A percentile compares a stretch with the other conserved stretches of the same genome.
These are phyloP conservation scores for Beris morrisii DNA, from an alignment of 2,888 invertebrate species.

Conservation along the genomic window DNA sequence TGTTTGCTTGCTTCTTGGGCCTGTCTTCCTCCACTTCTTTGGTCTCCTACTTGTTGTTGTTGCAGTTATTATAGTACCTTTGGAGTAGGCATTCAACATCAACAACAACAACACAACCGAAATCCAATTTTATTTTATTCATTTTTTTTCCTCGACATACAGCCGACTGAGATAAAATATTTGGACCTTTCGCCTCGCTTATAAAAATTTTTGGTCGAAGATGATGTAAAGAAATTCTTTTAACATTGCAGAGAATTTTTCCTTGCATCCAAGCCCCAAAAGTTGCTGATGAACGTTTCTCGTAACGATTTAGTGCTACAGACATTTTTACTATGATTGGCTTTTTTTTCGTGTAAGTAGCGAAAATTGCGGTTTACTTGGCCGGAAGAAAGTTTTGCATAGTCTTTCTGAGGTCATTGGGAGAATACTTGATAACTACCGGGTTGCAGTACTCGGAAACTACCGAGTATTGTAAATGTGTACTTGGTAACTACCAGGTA, in stretches of 20 bases:
- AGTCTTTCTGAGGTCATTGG: not conserved
- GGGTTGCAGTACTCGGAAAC: too few species aligned
- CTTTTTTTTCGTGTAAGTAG: slow-evolving; percentile 28
- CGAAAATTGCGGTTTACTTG: slow-evolving; percentile 4
- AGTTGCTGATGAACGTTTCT: slow-evolving; percentile 14
- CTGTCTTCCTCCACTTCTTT: slow-evolving; percentile 7
- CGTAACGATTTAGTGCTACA: not conserved
- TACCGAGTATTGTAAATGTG: too few species aligned
- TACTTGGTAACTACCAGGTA: too few species aligned
- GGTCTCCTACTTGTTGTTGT: too few species aligned
- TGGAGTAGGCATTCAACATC: too few species aligned
- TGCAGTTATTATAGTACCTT: too few species aligned
- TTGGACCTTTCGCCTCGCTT: slow-evolving; percentile 33
- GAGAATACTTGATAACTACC: too few species aligned
- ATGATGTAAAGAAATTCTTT: slow-evolving; percentile 31
- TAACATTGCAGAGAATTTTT: slow-evolving; percentile 23
- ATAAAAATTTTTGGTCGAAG: slow-evolving; percentile 16
- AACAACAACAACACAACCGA: slow-evolving; percentile 5
- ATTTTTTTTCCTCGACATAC: slow-evolving; percentile 13
- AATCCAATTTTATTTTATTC: slow-evolving; percentile 5
- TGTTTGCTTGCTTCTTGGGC: slow-evolving; percentile 18
- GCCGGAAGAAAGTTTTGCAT: slow-evolving; percentile 5
- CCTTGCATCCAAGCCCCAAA: not conserved
- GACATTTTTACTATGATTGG: not conserved
- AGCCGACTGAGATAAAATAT: slow-evolving; percentile 29